Evolutionary conservation across 2,113 vertebrate species (phyloP), one percentile per base, ranked within the genome.

Genomic region (Thunnus maccoyii): DNA sequence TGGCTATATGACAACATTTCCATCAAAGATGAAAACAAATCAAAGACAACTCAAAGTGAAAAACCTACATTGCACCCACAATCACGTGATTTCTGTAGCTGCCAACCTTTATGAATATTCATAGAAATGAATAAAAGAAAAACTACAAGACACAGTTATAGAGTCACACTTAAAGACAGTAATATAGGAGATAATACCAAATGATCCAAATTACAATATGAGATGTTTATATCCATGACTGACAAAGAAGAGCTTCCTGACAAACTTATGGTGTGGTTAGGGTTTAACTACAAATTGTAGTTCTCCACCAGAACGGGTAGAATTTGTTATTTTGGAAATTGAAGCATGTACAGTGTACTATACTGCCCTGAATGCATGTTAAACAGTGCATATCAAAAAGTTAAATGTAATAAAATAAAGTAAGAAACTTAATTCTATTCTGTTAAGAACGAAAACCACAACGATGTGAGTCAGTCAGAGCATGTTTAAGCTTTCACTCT

Each of bases 351-450:
- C 30, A 71, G 20, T 70, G 61, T 47, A 62, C 47, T 67, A 41
- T 52, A 79, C 61, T 70, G 51, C 71, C 64, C 71, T 67, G 14
- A 55, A 27, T 69, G 77, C 88, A 88, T 84, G 71, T 80, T 7
- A 46, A 44, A 66, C 17, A 57, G 36, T 51, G 56, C 52, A 75
- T 62, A 65, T 57, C 41, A 62, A n/a, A 72, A 67, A 55, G 3
- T 46, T 18, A 69, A 47, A 51, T 41, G 10, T 32, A 25, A 25
- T 16, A 16, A 16, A 30, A 61, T 2, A 9, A 52, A 60, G 27
- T 47, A 15, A 68, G 32, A 55, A 63, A 17, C 10, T 15, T 25
- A 27, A 47, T 27, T 51, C 6, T 32, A 4, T 32, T 65, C 1
- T 30, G 16, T 70, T n/a, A 20, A 30, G 51, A 65, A 20, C 3